These are phyloP conservation scores for Harpalus rubripes DNA, from an alignment of 2,888 invertebrate genomes.

Conservation along the genomic window DNA sequence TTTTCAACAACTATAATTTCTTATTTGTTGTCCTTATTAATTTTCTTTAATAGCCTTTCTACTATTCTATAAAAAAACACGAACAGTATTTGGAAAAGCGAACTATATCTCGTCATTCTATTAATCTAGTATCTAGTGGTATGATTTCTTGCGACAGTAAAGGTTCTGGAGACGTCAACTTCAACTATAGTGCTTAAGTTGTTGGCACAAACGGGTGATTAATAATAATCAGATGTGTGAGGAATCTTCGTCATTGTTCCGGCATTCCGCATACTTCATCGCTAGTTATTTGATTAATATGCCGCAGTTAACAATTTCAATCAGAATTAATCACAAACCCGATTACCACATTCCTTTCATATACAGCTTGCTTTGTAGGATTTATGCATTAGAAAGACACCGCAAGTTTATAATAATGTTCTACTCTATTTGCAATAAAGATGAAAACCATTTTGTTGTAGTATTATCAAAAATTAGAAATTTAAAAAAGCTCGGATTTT, in stretches of 20 bases:
- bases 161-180: background rate
- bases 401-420: no score
- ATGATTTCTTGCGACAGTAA: constrained; percentile 1
- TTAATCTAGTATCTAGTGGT: constrained; percentile 2
- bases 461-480: no score
- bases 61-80: no score
- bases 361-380: background rate
- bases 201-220: constrained; percentile 42
- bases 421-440: no score
- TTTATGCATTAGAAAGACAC: no score
- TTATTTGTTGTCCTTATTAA: background rate
- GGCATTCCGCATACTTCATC: constrained; percentile 48
- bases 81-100: no score
- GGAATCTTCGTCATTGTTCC: constrained; percentile 46
- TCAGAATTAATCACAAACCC: constrained; percentile 55
- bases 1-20: background rate
- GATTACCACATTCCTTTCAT: constrained; percentile 32
- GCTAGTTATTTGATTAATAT: constrained; percentile 60
- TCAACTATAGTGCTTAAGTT: constrained; percentile 15
- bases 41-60: background rate
- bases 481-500: no score
- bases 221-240: constrained; percentile 48
- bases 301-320: constrained; percentile 58
- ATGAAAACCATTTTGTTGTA: no score
- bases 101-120: background rate